phyloP scores from a whole-genome alignment of 1,140 invertebrate genomes.

The Phortica variegata region DNA sequence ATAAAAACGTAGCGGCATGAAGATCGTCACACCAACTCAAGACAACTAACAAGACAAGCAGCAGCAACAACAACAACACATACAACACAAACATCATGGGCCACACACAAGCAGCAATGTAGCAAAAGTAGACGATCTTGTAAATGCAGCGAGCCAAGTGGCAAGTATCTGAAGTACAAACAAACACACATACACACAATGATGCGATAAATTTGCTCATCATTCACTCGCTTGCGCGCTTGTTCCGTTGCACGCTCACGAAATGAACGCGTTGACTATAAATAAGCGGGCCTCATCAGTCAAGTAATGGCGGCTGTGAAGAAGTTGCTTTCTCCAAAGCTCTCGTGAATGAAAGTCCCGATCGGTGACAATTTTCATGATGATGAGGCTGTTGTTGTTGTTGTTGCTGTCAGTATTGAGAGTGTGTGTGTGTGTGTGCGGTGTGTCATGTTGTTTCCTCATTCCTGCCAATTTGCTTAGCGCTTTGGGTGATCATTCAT shows the following conservation, averaged over 20 bases:
- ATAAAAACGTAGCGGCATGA: background rate
- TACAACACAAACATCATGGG: background rate
- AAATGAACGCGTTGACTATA: slow-evolving; percentile 28
- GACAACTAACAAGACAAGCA: slow-evolving; percentile 1
- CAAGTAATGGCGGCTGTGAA: slow-evolving; percentile 13
- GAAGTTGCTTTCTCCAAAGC: slow-evolving; percentile 19
- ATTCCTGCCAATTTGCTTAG: slow-evolving; percentile 41
- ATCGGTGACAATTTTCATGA: slow-evolving; percentile 27
- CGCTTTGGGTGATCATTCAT: slow-evolving; percentile 46
- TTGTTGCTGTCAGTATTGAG: no score
- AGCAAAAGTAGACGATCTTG: background rate
- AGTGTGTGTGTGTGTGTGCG: no score
- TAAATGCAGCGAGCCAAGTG: background rate
- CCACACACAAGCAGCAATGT: background rate
- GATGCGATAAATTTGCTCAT: slow-evolving; percentile 54
- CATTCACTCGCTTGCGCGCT: slow-evolving; percentile 50
- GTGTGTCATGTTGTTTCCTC: slow-evolving; percentile 35
- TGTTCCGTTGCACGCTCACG: slow-evolving; percentile 45
- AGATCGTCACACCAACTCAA: no score
- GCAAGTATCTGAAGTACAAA: slow-evolving; percentile 29
- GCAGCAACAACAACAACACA: slow-evolving; percentile 36
- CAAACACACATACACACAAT: slow-evolving; percentile 30
- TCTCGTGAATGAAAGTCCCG: slow-evolving; percentile 35
- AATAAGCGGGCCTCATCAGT: slow-evolving; percentile 47
- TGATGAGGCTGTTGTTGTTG: no score